Evolutionary conservation across 30 jellyfish, hydroid and myxozoan species (phyloP), one percentile per base, ranked within the genome.

Genomic region (Catostylus mosaicus): DNA sequence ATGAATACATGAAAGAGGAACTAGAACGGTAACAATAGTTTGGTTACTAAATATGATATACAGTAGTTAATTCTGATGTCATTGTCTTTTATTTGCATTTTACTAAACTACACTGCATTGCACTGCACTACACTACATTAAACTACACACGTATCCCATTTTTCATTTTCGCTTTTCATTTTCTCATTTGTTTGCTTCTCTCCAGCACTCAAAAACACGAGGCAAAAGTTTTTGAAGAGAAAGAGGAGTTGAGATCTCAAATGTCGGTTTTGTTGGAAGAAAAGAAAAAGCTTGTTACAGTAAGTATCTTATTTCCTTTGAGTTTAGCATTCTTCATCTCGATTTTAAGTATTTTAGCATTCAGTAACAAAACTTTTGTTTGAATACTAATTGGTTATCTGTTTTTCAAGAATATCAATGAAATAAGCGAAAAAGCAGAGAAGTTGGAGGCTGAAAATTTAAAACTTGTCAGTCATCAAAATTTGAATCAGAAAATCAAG

Each of bases 401-500:
- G 18, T n/a, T 64, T 72, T 38, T 31, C 20, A 59, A 61, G 47
- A 56, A 33, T 37, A 34, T 82, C n/a, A 83, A 70, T 2, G 79
- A 67, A 43, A 61, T 83, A 76, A 59, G 7, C 26, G 76, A 68
- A 56, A 70, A 71, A 61, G 48, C 72, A n/a, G 83, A 59, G 29
- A 48, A 66, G 37, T 50, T 88, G 7, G 93, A 94, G 52, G 63
- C 20, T 24, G 99, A 94, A 62, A 88, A 88, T 33, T 47, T 96
- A 11, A 88, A 85, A 38, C 89, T 83, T n/a, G 96, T 73, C 48
- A 97, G 99, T 38, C 99, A 94, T 66, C 95, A 85, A 32, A 94
- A 94, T 47, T 88, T 89, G 34, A 79, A 78, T 77, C 99, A 94
- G 79, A 82, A 83, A 61, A 94, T 94, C 37, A 88, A 88, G 45